Evolutionary conservation across 2,113 vertebrate genomes (phyloP), one percentile per base, ranked within the genome.

Genomic region (Trematomus loennbergii): DNA sequence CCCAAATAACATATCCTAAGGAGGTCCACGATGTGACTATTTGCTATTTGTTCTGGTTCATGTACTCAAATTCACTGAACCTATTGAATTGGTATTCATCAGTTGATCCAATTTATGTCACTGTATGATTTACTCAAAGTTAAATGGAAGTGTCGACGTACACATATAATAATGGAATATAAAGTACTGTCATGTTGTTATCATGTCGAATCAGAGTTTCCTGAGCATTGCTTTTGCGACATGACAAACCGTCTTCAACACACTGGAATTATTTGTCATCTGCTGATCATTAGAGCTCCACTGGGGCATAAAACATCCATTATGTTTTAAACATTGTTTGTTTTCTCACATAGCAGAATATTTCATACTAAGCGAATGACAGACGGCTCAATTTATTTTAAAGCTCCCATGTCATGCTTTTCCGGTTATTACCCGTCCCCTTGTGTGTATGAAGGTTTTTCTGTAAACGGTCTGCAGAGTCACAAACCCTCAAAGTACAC

Each of bases 221-320:
- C 52, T 12, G 29, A 73, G 46, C 33, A 49, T 46, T 40, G 25
- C 25, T 36, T 75, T 62, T 72, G 29, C 58, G 36, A 72, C 29
- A 72, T 73, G 69, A 83, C 46, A 77, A 79, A 82, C 70, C 63
- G 59, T 78, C 84, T 75, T 78, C 43, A 85, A 54, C 59, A 59
- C 65, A 1, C 13, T 52, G 25, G 48, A 77, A 75, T 8, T 63
- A 70, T 90, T 78, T 83, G 54, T 81, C 80, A 83, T 91, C 75
- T 80, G 72, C 75, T 68, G 59, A 74, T 68, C 88, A 81, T 88
- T 81, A 83, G 59, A 67, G 57, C 16, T 64, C 72, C 70, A 25
- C 48, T 20, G 22, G 49, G 73, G 66, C 79, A 79, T 86, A 50
- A 52, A 71, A 79, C 87, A 81, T 55, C 62, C 77, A 83, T 88